These are phyloP conservation scores for Pagrus major DNA, from an alignment of 2,113 vertebrate species.

Conservation along the genomic window DNA sequence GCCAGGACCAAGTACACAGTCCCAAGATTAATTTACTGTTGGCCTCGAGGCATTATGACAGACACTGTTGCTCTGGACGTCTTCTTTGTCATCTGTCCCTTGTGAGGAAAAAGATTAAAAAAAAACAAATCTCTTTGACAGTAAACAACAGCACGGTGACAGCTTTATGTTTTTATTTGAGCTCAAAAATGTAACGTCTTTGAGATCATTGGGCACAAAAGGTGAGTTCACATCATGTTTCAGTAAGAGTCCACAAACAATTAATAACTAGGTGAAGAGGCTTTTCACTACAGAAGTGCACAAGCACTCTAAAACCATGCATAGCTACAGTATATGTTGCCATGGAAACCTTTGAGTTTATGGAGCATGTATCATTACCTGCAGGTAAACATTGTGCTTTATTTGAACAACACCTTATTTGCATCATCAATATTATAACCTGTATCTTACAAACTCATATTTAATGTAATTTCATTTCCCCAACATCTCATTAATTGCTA, in stretches of 20 bases:
- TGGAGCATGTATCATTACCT: conserved; percentile 45
- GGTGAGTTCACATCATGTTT: conserved; percentile 76
- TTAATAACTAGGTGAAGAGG: conserved; percentile 58
- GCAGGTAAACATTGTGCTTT: conserved; percentile 68
- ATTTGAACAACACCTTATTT: conserved; percentile 51
- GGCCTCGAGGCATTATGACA: neutral
- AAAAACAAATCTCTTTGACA: conserved; percentile 17
- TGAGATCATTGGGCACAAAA: conserved; percentile 75
- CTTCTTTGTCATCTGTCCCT: conserved; percentile 1
- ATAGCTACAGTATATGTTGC: conserved; percentile 60
- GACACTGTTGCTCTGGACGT: neutral
- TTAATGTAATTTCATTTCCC: conserved; percentile 1
- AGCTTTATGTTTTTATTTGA: conserved; percentile 73
- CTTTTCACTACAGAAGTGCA: conserved; percentile 53
- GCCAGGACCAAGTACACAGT: neutral
- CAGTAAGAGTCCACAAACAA: conserved; percentile 51
- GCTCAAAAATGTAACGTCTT: conserved; percentile 61
- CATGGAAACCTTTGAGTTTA: conserved; percentile 42
- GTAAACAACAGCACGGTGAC: conserved; percentile 14
- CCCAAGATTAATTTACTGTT: neutral
- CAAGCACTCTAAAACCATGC: conserved; percentile 71
- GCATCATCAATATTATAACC: conserved; percentile 41
- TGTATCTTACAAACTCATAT: conserved; percentile 15
- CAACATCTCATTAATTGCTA: conserved; percentile 29
- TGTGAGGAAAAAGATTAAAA: neutral